Evolutionary conservation across 1,140 invertebrate species (phyloP).

Genomic region (Asbolus verrucosus): DNA sequence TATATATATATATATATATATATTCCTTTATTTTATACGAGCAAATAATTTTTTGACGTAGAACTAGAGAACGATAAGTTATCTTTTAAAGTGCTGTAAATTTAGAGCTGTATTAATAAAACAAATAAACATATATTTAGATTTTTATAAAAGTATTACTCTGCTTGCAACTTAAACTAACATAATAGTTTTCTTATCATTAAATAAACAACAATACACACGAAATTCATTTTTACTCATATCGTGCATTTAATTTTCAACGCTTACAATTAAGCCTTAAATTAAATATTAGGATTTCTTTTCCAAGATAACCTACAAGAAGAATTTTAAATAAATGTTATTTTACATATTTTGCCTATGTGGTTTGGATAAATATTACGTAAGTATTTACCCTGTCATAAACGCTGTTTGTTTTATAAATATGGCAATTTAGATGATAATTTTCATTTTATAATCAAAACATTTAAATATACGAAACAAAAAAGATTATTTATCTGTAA

Average conservation of each 20-base stretch:
- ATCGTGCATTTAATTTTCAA: conserved; percentile 9
- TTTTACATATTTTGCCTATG: conserved; percentile 13
- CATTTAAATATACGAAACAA: too few species aligned
- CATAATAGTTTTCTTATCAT: conserved; percentile 22
- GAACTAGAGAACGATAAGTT: not conserved
- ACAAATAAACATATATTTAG: too few species aligned
- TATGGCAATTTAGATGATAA: too few species aligned
- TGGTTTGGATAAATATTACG: conserved; percentile 21
- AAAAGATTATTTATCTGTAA: too few species aligned
- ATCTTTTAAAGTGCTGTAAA: not conserved
- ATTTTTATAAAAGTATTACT: conserved; percentile 7
- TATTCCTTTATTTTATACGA: too few species aligned
- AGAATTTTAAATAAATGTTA: conserved; percentile 24
- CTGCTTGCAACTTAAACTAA: conserved; percentile 16
- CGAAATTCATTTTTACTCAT: not conserved
- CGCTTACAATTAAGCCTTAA: conserved; percentile 4
- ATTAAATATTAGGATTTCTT: conserved; percentile 24
- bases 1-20: too few species aligned
- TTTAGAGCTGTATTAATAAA: too few species aligned
- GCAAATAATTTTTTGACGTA: too few species aligned
- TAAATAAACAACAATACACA: conserved; percentile 16
- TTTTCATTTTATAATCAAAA: too few species aligned
- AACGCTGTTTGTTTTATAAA: conserved; percentile 14
- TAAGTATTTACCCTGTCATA: conserved; percentile 22
- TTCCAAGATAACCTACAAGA: not conserved